These are phyloP conservation scores for Drosophila ezoana DNA, from an alignment of 2,888 invertebrate species.

Conservation along the genomic window DNA sequence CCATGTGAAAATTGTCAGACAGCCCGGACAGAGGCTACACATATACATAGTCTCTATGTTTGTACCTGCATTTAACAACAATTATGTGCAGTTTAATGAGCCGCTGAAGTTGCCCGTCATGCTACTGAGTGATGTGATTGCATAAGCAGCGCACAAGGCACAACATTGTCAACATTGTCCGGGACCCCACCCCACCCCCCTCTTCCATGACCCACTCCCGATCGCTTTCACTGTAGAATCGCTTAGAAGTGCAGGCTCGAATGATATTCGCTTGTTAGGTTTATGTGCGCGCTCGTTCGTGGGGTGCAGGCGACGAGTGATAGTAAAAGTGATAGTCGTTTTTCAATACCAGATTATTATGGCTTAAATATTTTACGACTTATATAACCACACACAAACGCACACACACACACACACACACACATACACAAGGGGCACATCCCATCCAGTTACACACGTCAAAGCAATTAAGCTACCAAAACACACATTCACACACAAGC, in stretches of 20 bases:
- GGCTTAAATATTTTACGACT: conserved; percentile 80
- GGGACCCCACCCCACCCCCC: background rate
- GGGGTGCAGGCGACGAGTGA: conserved; percentile 41
- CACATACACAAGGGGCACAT: no score
- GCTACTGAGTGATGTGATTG: conserved; percentile 69
- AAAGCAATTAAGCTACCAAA: conserved; percentile 78
- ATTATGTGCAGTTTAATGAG: conserved; percentile 76
- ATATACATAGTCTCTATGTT: background rate
- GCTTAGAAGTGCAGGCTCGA: conserved; percentile 66
- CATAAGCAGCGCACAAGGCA: conserved; percentile 42
- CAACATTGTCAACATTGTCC: conserved; percentile 61
- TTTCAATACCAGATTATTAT: conserved; percentile 77
- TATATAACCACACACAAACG: conserved; percentile 64
- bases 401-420: conserved; percentile 22
- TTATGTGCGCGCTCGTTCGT: conserved; percentile 14
- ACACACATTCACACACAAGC: conserved; percentile 50
- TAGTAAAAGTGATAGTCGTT: conserved; percentile 79
- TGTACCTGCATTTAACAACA: conserved; percentile 55
- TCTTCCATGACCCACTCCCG: conserved; percentile 11
- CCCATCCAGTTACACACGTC: conserved; percentile 56
- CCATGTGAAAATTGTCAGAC: conserved; percentile 58
- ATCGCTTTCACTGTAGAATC: conserved; percentile 73
- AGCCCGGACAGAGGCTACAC: background rate
- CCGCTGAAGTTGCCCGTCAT: conserved; percentile 61
- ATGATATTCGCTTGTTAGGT: conserved; percentile 55